These are phyloP conservation scores for Clavelina lepadiformis DNA, from an alignment of 23 tunicate genomes.

Conservation along the genomic window DNA sequence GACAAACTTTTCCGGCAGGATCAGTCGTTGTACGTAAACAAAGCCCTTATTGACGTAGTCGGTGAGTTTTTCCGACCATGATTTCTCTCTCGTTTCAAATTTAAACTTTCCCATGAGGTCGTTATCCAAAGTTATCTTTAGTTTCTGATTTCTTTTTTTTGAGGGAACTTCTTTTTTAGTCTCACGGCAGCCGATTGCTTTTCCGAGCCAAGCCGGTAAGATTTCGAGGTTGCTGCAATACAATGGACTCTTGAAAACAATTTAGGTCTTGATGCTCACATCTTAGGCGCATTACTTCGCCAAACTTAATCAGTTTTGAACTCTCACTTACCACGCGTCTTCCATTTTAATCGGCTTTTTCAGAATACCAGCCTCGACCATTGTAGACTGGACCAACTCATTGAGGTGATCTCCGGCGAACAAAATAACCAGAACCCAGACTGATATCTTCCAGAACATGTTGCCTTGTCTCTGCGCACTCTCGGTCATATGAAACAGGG, in stretches of 20 bases:
- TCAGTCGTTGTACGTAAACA: slow-evolving; percentile 50
- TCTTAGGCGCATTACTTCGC: neutral
- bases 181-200: slow-evolving; percentile 21
- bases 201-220: slow-evolving; percentile 33
- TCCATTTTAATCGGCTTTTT: slow-evolving; percentile 10
- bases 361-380: slow-evolving; percentile 60
- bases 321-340: slow-evolving; percentile 49
- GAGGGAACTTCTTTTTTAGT: neutral
- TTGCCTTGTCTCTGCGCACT: no score
- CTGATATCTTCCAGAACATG: slow-evolving; percentile 22
- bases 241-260: no score
- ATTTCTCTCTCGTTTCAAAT: slow-evolving; percentile 50
- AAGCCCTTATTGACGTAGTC: slow-evolving; percentile 43
- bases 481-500: no score
- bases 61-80: slow-evolving; percentile 35
- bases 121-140: slow-evolving; percentile 27
- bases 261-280: neutral
- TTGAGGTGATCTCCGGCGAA: slow-evolving; percentile 35
- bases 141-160: slow-evolving; percentile 12
- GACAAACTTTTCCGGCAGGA: slow-evolving; percentile 62
- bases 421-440: slow-evolving; percentile 35
- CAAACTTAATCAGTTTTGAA: neutral
- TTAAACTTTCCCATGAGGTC: slow-evolving; percentile 28
- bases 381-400: slow-evolving; percentile 39
- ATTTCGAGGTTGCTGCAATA: slow-evolving; percentile 36